Percentiles rank a stretch among this genome's conserved stretches.
These are phyloP conservation scores for Rhabdomys dilectus DNA, from an alignment of 2,113 vertebrate genomes.

Conservation along the genomic window DNA sequence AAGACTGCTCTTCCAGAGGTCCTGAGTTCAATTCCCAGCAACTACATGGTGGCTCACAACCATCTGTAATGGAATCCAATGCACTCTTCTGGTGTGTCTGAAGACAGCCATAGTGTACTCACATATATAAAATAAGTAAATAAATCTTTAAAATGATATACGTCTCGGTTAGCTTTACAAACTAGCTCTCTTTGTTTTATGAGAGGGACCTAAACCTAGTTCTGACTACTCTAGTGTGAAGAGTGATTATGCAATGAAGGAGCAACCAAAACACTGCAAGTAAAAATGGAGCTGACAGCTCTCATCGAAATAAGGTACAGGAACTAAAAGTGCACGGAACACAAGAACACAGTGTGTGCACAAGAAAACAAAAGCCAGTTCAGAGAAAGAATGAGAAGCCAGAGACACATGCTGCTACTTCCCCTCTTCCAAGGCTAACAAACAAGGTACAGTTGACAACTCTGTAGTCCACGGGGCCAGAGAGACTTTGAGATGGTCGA, in stretches of 20 bases:
- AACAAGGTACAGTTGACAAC: not conserved
- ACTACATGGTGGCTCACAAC: too few relatives aligned
- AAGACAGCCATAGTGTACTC: too few relatives aligned
- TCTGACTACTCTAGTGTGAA: slow-evolving; percentile 3
- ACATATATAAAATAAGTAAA: too few relatives aligned
- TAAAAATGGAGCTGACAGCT: slow-evolving; percentile 24
- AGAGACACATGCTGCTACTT: not conserved
- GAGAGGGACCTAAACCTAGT: not conserved
- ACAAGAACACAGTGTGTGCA: not conserved
- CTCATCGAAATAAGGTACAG: slow-evolving; percentile 41
- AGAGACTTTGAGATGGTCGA: not conserved
- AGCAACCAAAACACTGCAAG: slow-evolving; percentile 15
- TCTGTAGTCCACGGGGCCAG: not conserved
- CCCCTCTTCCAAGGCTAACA: not conserved
- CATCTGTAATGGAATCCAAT: too few relatives aligned
- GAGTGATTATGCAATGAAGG: slow-evolving; percentile 27
- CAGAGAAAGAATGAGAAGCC: slow-evolving; percentile 13
- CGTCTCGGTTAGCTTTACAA: not conserved
- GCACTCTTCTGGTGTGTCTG: too few relatives aligned
- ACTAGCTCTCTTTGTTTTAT: slow-evolving; percentile 31
- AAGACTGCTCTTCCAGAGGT: too few relatives aligned
- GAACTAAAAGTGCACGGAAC: slow-evolving; percentile 58
- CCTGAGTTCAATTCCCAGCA: too few relatives aligned
- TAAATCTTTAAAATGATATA: slow-evolving; percentile 6
- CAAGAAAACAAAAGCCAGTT: not conserved